These are phyloP conservation scores for Lutraria lutraria DNA, from an alignment of 2,888 invertebrate species.

Conservation along the genomic window DNA sequence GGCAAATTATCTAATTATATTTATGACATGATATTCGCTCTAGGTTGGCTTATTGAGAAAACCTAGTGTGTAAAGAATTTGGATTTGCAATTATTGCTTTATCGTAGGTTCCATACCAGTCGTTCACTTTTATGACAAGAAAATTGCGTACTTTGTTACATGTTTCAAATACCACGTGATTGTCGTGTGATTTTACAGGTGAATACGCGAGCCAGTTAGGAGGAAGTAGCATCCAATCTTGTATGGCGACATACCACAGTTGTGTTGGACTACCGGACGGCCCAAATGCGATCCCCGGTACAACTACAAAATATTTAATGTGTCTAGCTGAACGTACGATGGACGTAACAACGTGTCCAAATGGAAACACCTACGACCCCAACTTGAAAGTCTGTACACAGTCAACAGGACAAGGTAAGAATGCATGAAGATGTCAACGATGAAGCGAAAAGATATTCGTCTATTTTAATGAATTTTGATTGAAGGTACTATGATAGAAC, in stretches of 20 bases:
- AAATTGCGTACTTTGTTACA: too few relatives aligned
- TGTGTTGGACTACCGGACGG: conserved; percentile 77
- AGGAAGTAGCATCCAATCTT: conserved; percentile 56
- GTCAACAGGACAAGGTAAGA: conserved; percentile 57
- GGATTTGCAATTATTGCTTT: too few relatives aligned
- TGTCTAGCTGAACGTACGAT: conserved; percentile 74
- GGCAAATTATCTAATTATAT: too few relatives aligned
- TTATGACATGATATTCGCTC: too few relatives aligned
- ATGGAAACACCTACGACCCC: conserved; percentile 76
- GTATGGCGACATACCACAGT: conserved; percentile 71
- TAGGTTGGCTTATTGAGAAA: too few relatives aligned
- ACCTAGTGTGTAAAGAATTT: too few relatives aligned
- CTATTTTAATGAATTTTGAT: too few relatives aligned
- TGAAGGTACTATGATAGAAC: too few relatives aligned
- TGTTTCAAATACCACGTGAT: too few relatives aligned
- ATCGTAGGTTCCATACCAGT: too few relatives aligned
- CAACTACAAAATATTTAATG: conserved; percentile 72
- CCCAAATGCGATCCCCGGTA: conserved; percentile 72
- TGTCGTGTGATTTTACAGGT: conserved; percentile 65
- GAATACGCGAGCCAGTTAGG: conserved; percentile 69
- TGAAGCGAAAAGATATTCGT: background rate
- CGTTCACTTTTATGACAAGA: too few relatives aligned
- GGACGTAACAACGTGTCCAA: conserved; percentile 71
- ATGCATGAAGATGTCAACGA: background rate
- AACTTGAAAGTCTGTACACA: conserved; percentile 65